Evolutionary conservation across 2,888 invertebrate species (phyloP).

Genomic region (Dryobota labecula): DNA sequence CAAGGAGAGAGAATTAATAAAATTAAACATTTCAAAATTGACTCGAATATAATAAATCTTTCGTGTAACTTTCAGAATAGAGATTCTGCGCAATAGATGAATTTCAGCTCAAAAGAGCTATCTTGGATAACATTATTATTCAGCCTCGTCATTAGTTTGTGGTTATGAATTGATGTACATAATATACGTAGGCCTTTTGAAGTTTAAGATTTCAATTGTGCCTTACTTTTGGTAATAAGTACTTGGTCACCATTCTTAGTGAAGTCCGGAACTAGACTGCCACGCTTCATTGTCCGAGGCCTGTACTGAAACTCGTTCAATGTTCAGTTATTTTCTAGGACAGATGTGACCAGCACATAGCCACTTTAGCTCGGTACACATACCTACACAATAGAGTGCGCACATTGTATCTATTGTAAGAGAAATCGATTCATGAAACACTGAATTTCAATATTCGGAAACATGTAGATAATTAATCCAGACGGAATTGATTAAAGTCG

Average conservation of each 20-base stretch:
- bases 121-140: conserved; percentile 21
- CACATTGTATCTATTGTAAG: conserved; percentile 24
- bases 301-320: conserved; percentile 42
- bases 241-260: conserved; percentile 16
- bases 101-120: conserved; percentile 38
- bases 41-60: conserved; percentile 36
- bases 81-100: conserved; percentile 22
- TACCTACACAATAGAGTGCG: conserved; percentile 28
- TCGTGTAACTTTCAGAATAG: conserved; percentile 21
- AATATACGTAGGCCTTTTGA: conserved; percentile 56
- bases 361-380: conserved; percentile 33
- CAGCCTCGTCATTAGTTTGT: conserved; percentile 33
- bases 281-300: conserved; percentile 35
- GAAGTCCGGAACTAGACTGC: conserved; percentile 11
- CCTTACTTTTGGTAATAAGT: conserved; percentile 14
- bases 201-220: conserved; percentile 42
- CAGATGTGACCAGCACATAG: conserved; percentile 52
- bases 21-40: conserved; percentile 40
- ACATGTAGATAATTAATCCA: conserved; percentile 24
- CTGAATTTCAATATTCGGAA: conserved; percentile 32
- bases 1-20: conserved; percentile 9
- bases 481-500: conserved; percentile 35
- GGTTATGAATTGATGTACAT: conserved; percentile 42
- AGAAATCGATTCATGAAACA: conserved; percentile 50
- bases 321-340: conserved; percentile 49